A percentile compares a stretch with the other conserved stretches of the same genome.
Conservation (phyloP, 2,888 invertebrate species). For the Trissoscelio sp. region DNA sequence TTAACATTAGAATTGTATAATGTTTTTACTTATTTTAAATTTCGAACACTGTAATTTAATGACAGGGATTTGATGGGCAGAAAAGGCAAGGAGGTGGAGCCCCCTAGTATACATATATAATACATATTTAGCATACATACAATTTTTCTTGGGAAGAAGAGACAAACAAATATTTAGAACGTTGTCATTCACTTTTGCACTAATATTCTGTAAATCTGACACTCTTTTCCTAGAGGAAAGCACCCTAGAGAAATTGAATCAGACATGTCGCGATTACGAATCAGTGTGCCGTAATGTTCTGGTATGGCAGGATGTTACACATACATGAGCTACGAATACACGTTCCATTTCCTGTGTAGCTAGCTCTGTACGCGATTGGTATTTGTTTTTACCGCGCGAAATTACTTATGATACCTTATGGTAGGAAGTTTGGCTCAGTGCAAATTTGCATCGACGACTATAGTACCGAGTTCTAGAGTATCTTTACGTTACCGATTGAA, state of each 20-base stretch:
- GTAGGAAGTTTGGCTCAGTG: constrained; percentile 15
- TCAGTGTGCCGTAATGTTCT: constrained; percentile 10
- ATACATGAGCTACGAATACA: not conserved
- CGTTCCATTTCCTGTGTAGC: not conserved
- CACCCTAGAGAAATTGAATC: constrained; percentile 32
- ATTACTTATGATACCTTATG: constrained; percentile 27
- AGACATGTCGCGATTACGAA: constrained; percentile 37
- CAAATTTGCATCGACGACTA: constrained; percentile 24
- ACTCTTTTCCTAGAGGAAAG: constrained; percentile 3
- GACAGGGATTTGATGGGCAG: too few species aligned
- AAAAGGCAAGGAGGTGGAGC: too few species aligned
- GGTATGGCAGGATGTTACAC: constrained; percentile 1
- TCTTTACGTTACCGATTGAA: constrained; percentile 27
- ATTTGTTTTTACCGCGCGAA: constrained; percentile 36
- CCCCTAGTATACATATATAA: too few species aligned
- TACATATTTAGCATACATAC: too few species aligned
- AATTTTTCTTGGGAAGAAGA: too few species aligned
- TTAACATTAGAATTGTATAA: too few species aligned
- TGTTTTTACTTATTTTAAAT: too few species aligned
- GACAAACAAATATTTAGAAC: too few species aligned
- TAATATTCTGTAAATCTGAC: constrained; percentile 11
- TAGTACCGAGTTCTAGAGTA: constrained; percentile 1
- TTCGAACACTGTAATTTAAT: too few species aligned
- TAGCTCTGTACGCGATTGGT: constrained; percentile 6
- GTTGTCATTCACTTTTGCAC: not conserved